Evolutionary conservation across 2,797 vertebrate species (phyloP).

Genomic region (Prunella strophiata): DNA sequence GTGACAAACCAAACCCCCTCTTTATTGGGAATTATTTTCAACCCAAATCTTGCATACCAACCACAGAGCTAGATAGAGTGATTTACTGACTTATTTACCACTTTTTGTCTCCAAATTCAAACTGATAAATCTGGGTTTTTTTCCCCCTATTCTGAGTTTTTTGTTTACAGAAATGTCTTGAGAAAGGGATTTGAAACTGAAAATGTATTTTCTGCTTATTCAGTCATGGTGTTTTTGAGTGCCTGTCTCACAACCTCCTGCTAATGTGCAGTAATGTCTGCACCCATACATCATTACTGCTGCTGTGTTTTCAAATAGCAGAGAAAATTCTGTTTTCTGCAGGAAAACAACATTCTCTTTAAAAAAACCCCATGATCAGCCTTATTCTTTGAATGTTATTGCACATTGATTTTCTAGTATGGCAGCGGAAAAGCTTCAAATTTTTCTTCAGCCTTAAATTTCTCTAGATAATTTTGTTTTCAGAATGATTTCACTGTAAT

Average conservation of each 20-base stretch:
- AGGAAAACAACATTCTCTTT: not conserved
- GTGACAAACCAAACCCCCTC: accelerated
- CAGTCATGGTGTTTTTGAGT: not conserved
- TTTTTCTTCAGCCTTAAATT: not conserved
- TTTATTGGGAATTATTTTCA: not conserved
- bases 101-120: not conserved
- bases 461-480: not conserved
- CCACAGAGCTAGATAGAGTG: not conserved
- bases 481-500: not conserved
- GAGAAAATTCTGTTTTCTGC: not conserved
- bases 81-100: not conserved
- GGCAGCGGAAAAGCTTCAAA: not conserved
- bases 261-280: not conserved
- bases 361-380: accelerated
- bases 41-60: not conserved
- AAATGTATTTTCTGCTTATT: not conserved
- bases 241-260: not conserved
- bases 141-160: not conserved
- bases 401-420: not conserved
- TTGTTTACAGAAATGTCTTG: not conserved
- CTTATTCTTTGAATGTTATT: not conserved
- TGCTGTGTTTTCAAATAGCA: not conserved
- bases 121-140: accelerated
- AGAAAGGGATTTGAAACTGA: not conserved
- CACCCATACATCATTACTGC: not conserved